Percentiles rank a stretch among this genome's conserved stretches.
These are phyloP conservation scores for Drosophila triauraria DNA, from an alignment of 1,140 invertebrate genomes.

Conservation along the genomic window DNA sequence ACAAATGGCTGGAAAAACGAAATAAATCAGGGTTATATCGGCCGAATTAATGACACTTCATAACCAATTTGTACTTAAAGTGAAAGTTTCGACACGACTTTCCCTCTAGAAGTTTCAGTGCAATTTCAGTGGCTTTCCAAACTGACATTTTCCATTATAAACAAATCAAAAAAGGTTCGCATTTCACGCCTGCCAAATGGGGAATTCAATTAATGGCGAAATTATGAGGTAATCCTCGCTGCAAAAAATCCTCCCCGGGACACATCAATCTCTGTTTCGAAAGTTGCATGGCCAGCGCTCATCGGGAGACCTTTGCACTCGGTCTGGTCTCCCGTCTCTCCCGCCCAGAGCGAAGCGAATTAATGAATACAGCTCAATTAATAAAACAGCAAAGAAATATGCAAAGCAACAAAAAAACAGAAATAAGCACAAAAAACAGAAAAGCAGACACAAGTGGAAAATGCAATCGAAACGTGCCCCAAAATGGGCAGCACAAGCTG, in stretches of 20 bases:
- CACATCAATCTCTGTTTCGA: conserved; percentile 59
- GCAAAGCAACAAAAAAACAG: conserved; percentile 22
- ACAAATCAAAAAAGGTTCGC: conserved; percentile 22
- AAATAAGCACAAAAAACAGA: conserved; percentile 5
- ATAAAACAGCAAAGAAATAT: conserved; percentile 56
- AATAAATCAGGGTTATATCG: conserved; percentile 1
- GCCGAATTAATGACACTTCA: conserved; percentile 4
- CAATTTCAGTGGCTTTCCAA: conserved; percentile 7
- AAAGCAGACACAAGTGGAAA: conserved; percentile 45
- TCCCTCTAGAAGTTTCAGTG: conserved; percentile 1
- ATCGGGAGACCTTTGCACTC: conserved; percentile 37
- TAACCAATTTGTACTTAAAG: background rate
- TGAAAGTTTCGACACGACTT: conserved; percentile 12
- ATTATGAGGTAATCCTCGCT: conserved; percentile 21
- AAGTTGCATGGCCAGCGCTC: conserved; percentile 65
- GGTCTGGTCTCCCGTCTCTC: conserved; percentile 16
- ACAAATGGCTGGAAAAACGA: conserved; percentile 55
- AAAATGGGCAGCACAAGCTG: conserved; percentile 66
- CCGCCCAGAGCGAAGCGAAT: conserved; percentile 58
- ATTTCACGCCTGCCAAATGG: conserved; percentile 30
- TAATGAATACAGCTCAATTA: conserved; percentile 71
- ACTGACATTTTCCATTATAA: conserved; percentile 32
- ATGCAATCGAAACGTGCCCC: conserved; percentile 65
- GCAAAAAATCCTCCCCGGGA: conserved; percentile 41
- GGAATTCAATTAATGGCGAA: conserved; percentile 26